A percentile compares a stretch with the other conserved stretches of the same genome.
Conservation (phyloP, 2,797 vertebrate species). For the Allobates femoralis region DNA sequence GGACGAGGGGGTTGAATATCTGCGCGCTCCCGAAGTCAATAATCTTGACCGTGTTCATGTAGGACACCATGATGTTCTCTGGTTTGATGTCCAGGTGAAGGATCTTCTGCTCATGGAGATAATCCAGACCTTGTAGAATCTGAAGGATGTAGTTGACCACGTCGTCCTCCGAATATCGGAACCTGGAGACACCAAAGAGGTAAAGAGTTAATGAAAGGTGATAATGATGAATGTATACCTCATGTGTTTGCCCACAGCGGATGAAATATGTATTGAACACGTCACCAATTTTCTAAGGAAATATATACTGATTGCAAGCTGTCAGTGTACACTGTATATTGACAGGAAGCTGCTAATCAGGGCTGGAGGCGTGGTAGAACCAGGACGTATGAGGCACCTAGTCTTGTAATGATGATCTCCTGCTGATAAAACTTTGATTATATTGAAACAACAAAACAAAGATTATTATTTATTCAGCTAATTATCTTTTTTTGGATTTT, state of each 20-base stretch:
- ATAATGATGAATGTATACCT: background rate
- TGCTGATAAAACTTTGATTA: too few relatives aligned
- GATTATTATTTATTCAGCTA: too few relatives aligned
- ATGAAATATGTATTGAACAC: too few relatives aligned
- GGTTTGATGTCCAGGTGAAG: slow-evolving; percentile 97
- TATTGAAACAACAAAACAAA: too few relatives aligned
- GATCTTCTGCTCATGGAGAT: slow-evolving; percentile 88
- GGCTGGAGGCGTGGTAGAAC: too few relatives aligned
- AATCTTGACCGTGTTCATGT: slow-evolving; percentile 92
- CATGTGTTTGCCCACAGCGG: background rate
- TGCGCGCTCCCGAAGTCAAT: slow-evolving; percentile 96
- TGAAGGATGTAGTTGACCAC: slow-evolving; percentile 91
- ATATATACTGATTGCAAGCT: too few relatives aligned
- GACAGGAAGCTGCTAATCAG: too few relatives aligned
- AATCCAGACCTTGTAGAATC: slow-evolving; percentile 93
- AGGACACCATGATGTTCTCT: slow-evolving; percentile 89
- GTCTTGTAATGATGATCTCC: too few relatives aligned
- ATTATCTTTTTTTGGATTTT: too few relatives aligned
- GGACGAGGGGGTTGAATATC: slow-evolving; percentile 91
- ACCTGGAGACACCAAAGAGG: slow-evolving; percentile 75
- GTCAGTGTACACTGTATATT: too few relatives aligned
- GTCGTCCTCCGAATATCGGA: slow-evolving; percentile 96
- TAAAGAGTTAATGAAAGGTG: background rate
- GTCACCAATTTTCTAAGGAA: too few relatives aligned
- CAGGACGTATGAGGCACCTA: too few relatives aligned